Evolutionary conservation across 2,888 invertebrate species (phyloP), one percentile per base, ranked within the genome.

Genomic region (Laspeyria flexula): DNA sequence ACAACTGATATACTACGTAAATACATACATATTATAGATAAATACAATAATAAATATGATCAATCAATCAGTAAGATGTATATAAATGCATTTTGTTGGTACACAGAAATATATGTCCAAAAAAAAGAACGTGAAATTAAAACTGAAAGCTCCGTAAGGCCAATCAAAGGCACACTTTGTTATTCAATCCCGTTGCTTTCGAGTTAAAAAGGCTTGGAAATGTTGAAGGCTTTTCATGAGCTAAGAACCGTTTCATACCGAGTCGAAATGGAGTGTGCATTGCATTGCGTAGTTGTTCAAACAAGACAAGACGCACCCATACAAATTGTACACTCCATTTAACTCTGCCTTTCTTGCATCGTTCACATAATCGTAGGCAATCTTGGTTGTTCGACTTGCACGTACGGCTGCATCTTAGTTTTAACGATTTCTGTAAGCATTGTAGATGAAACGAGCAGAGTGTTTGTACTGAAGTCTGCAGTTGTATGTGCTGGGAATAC

Each of bases 291-390:
- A 71, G 75, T 74, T 75, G 71, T 57, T 81, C 79, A 88, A 90
- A 89, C 86, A 88, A 72, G 54, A 69, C 77, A 77, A 83, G 85
- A 90, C 89, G 88, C 88, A 90, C 86, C 87, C 88, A 83, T 88
- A 80, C 81, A 87, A 79, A 83, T 82, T 83, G 86, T 82, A 83
- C 79, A 82, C 85, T 83, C 63, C 74, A 79, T 76, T 85, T 79
- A 69, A 73, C 75, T 65, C 65, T 55, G 71, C 60, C 67, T 73
- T 77, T 79, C 79, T 82, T 74, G 73, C 77, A 68, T 65, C 69
- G 75, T 67, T 71, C 71, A 73, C 70, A 77, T 85, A 86, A 85
- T 85, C 86, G 85, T 74, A 71, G 71, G 81, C 85, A 67, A 73
- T 76, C 73, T 70, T 60, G 35, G 59, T 64, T 44, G 43, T n/a